Conservation (phyloP, 1,140 invertebrate species). For the Lordiphosa stackelbergi region DNA sequence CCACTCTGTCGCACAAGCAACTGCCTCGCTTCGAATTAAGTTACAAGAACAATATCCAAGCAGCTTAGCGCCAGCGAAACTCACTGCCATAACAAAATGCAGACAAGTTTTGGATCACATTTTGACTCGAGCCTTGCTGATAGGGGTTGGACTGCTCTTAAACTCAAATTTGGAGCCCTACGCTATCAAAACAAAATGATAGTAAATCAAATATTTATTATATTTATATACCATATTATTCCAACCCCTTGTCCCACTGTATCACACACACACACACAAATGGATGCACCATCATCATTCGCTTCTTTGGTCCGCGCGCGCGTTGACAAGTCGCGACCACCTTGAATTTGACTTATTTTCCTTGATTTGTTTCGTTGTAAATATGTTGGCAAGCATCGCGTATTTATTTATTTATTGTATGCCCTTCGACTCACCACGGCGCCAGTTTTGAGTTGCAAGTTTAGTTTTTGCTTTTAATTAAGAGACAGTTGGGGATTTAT, state of each 20-base stretch:
- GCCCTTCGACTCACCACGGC: conserved; percentile 15
- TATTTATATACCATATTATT: no score
- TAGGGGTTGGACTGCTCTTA: no score
- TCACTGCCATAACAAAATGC: no score
- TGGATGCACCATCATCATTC: conserved; percentile 6
- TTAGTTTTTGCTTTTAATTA: conserved; percentile 38
- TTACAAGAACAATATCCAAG: no score
- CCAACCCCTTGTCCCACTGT: conserved; percentile 32
- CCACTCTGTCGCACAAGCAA: no score
- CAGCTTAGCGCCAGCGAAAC: no score
- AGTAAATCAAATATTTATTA: no score
- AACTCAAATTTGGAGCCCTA: no score
- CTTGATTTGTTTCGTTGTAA: conserved; percentile 53
- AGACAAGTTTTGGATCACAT: no score
- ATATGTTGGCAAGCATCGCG: conserved; percentile 43
- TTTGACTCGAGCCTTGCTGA: no score
- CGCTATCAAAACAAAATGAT: no score
- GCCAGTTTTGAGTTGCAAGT: conserved; percentile 26
- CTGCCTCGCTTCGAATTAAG: no score
- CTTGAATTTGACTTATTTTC: conserved; percentile 55
- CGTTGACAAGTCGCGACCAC: conserved; percentile 63
- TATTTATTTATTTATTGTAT: conserved; percentile 44
- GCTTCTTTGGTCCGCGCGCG: conserved; percentile 1
- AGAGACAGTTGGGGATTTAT: conserved; percentile 10
- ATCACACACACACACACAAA: background rate